These are phyloP conservation scores for Scomberomorus guttatus DNA, from an alignment of 2,797 vertebrate genomes.

Conservation along the genomic window DNA sequence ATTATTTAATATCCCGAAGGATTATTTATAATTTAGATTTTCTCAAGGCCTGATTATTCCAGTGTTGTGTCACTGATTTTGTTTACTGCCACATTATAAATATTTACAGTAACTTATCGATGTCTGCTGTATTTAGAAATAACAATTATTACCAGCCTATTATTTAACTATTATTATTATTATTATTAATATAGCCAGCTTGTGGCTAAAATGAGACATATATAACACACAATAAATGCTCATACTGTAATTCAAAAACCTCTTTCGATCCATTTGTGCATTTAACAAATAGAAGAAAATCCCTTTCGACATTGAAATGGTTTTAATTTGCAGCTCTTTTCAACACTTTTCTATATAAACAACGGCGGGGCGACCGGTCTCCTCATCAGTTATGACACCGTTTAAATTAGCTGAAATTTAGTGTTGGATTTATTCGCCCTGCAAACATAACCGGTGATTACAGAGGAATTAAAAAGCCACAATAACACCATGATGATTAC, in stretches of 20 bases:
- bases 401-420: conserved; percentile 52
- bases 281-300: conserved; percentile 17
- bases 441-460: conserved; percentile 67
- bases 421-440: conserved; percentile 60
- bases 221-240: neutral
- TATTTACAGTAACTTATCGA: neutral
- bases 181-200: neutral
- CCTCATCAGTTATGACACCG: conserved; percentile 61
- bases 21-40: neutral
- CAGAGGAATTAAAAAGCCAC: conserved; percentile 70
- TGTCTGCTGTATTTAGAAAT: neutral
- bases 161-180: conserved; percentile 13
- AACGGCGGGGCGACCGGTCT: conserved; percentile 25
- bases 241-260: neutral
- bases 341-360: conserved; percentile 56
- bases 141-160: conserved; percentile 3
- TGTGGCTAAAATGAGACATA: neutral
- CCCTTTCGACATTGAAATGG: conserved; percentile 1
- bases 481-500: conserved; percentile 52
- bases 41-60: conserved; percentile 38
- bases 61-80: neutral
- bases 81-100: conserved; percentile 10
- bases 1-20: conserved; percentile 1
- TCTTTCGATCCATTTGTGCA: conserved; percentile 17
- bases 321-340: conserved; percentile 48